Evolutionary conservation across 2,888 invertebrate species (phyloP), one percentile per base, ranked within the genome.

Genomic region (Allacma fusca): DNA sequence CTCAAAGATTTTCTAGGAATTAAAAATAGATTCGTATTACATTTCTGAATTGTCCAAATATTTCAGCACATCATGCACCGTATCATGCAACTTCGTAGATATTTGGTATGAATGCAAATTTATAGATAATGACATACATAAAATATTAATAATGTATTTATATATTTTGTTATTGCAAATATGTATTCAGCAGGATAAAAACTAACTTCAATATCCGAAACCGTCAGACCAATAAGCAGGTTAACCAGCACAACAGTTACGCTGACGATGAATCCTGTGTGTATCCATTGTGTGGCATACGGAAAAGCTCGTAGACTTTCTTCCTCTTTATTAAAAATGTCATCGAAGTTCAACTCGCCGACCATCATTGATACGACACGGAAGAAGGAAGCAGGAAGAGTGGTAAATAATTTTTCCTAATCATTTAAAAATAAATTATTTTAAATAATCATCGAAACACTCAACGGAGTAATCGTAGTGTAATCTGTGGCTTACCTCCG

Each of bases 331-430:
- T 69, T 23, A 21, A 70, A 70, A 7, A 50, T 21, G 12, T 44
- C 70, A 24, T 70, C 50, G 26, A 29, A 70, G 43, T 70, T 50
- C n/a, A 70, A 21, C 24, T 70, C 70, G 12, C 70, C 70, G 2
- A 34, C 50, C 70, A 70, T 70, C 70, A 70, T 70, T 16, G 50
- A 50, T 7, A 70, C 70, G 1, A 70, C 26, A 9, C 70, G 70
- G 23, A 50, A 70, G 26, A 70, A 50, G 1, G 70, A 43, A 4
- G 21, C n/a, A 19, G 70, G 70, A 23, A 70, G 24, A 16, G 70
- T 43, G 12, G 19, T 19, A 23, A 70, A 70, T 9, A 23, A 5
- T 5, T 34, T 24, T 12, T 70, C 70, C 70, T 70, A 43, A 67
- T 67, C 29, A 29, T 5, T n/a, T 29, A 19, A 13, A 34, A 26